These are phyloP conservation scores for Copsychus sechellarum DNA, from an alignment of 2,113 vertebrate genomes.

Conservation along the genomic window DNA sequence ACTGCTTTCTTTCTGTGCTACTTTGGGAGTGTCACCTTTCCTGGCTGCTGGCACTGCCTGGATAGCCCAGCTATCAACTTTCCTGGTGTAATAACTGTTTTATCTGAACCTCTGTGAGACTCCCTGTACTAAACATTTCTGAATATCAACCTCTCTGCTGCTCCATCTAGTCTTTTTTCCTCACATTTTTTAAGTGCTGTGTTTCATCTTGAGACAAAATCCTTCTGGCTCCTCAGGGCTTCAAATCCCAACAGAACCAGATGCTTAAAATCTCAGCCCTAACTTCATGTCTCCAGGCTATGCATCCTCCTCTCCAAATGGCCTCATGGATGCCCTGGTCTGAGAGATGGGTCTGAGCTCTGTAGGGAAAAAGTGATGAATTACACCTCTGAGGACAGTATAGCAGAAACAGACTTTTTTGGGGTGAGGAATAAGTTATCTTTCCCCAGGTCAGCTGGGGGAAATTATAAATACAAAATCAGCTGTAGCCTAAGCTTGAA, in stretches of 20 bases:
- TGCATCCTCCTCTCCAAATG: neutral
- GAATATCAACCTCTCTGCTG: neutral
- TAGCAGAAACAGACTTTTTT: neutral
- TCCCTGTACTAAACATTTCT: neutral
- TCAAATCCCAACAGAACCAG: neutral
- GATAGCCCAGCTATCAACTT: neutral
- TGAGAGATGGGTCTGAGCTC: accelerated
- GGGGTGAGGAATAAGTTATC: neutral
- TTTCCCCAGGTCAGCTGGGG: accelerated
- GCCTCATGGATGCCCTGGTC: accelerated
- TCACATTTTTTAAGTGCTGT: neutral
- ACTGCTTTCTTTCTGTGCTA: neutral
- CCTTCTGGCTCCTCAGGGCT: neutral
- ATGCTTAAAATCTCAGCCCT: neutral
- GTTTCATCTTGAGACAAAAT: neutral
- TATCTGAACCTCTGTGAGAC: neutral
- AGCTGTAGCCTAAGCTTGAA: neutral
- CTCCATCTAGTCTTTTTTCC: neutral
- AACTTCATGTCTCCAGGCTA: accelerated
- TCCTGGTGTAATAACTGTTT: neutral
- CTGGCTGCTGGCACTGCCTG: neutral
- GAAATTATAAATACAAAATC: neutral
- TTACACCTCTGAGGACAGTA: neutral
- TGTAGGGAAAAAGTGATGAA: neutral
- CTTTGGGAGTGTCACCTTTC: neutral